A percentile compares a stretch with the other conserved stretches of the same genome.
Conservation (phyloP, 1,140 invertebrate species). For the Dufourea novaeangliae region DNA sequence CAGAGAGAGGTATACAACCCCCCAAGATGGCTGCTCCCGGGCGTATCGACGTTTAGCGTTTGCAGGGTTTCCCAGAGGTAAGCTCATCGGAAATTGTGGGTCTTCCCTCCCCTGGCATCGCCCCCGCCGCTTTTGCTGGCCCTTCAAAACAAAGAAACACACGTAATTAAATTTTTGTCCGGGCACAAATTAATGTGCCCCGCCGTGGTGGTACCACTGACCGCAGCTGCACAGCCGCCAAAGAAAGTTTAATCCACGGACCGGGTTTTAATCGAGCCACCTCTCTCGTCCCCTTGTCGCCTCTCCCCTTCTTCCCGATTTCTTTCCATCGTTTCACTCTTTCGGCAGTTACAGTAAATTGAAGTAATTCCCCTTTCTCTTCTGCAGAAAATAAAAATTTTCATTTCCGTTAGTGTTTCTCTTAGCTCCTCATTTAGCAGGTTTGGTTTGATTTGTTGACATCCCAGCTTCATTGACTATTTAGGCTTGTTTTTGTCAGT, state of each 20-base stretch:
- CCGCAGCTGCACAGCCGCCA: constrained; percentile 22
- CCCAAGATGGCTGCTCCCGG: constrained; percentile 79
- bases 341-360: too few species aligned
- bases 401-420: too few species aligned
- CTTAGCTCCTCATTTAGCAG: too few species aligned
- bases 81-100: constrained; percentile 81
- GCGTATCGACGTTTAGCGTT: constrained; percentile 81
- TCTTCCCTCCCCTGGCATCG: constrained; percentile 80
- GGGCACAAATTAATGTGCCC: constrained; percentile 63
- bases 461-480: too few species aligned
- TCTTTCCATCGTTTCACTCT: not conserved
- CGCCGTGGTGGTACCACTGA: constrained; percentile 3
- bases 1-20: constrained; percentile 74
- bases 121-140: constrained; percentile 65
- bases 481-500: too few species aligned
- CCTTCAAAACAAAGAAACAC: constrained; percentile 80
- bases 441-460: too few species aligned
- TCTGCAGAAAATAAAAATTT: too few species aligned
- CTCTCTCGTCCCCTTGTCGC: not conserved
- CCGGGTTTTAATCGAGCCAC: constrained; percentile 20
- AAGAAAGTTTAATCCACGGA: constrained; percentile 39
- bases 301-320: not conserved
- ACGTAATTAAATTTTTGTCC: constrained; percentile 77
- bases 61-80: constrained; percentile 80
- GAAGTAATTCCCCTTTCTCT: not conserved